A percentile compares a stretch with the other conserved stretches of the same genome.
phyloP scores from a whole-genome alignment of 37 sponge, comb jelly and placozoan genomes.

The Beroe ovata region DNA sequence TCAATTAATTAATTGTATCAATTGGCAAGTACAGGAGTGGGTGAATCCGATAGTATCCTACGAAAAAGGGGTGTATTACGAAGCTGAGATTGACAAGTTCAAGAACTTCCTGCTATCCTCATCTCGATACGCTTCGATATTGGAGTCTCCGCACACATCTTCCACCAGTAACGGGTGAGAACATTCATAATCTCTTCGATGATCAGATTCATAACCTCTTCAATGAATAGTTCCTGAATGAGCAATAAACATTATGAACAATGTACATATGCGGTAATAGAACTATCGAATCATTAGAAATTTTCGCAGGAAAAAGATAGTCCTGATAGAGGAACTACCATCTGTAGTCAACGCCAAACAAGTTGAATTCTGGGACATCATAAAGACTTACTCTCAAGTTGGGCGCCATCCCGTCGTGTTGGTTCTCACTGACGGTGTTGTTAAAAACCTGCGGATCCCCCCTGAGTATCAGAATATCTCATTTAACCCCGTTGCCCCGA shows the following conservation, averaged over 20 bases:
- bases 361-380: slow-evolving; percentile 39
- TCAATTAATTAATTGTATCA: no score
- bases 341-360: background rate
- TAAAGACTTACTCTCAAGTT: slow-evolving; percentile 17
- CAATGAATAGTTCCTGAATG: no score
- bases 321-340: slow-evolving; percentile 48
- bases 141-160: no score
- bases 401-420: background rate
- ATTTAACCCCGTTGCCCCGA: slow-evolving; percentile 37
- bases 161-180: no score
- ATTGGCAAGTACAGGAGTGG: slow-evolving; percentile 1
- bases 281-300: no score
- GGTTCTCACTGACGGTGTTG: background rate
- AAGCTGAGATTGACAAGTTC: slow-evolving; percentile 20
- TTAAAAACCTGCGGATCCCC: background rate
- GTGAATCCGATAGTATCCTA: slow-evolving; percentile 18
- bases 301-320: slow-evolving; percentile 12
- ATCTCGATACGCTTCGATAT: slow-evolving; percentile 33
- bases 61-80: slow-evolving; percentile 4
- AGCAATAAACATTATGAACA: no score
- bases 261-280: no score
- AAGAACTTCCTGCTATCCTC: slow-evolving; percentile 29
- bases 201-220: no score
- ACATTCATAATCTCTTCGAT: no score
- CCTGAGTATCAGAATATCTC: background rate